phyloP scores from a whole-genome alignment of 2,797 vertebrate species.

The Neosalanx taihuensis region DNA sequence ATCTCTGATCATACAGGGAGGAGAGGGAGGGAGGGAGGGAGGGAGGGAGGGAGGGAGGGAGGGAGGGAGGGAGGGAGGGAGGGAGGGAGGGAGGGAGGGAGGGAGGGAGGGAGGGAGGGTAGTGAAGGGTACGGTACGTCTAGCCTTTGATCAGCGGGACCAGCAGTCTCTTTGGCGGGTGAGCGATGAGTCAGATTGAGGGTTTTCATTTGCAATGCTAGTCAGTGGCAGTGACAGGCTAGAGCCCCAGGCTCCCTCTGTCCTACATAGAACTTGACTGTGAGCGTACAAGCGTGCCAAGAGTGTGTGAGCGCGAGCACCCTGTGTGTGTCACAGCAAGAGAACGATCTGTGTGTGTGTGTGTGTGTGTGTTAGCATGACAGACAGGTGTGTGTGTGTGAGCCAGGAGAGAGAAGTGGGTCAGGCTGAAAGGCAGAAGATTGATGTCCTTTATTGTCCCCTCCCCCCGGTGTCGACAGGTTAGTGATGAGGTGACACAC shows the following conservation, averaged over 20 bases:
- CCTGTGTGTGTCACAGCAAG: conserved; percentile 10
- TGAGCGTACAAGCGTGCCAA: not conserved
- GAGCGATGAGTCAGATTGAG: conserved; percentile 65
- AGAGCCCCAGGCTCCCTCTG: conserved; percentile 63
- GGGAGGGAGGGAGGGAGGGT: conserved; percentile 26
- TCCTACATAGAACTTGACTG: conserved; percentile 65
- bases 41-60: conserved; percentile 21
- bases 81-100: conserved; percentile 42
- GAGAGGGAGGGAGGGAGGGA: conserved; percentile 9
- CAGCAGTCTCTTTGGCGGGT: conserved; percentile 41
- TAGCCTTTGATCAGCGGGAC: conserved; percentile 64
- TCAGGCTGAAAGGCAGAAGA: conserved; percentile 53
- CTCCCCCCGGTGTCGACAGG: conserved; percentile 59
- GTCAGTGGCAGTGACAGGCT: conserved; percentile 56
- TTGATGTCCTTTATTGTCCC: conserved; percentile 49
- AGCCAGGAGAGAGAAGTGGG: conserved; percentile 42
- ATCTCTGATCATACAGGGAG: conserved; percentile 17
- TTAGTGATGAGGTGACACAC: conserved; percentile 67
- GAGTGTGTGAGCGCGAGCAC: not conserved
- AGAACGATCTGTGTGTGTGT: conserved; percentile 23
- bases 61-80: conserved; percentile 37
- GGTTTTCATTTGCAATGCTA: conserved; percentile 30
- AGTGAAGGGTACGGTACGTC: conserved; percentile 50
- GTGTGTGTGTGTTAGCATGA: conserved; percentile 7
- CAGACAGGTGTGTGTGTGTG: not conserved